phyloP scores from a whole-genome alignment of 1,140 invertebrate genomes.

The Anthonomus grandis region DNA sequence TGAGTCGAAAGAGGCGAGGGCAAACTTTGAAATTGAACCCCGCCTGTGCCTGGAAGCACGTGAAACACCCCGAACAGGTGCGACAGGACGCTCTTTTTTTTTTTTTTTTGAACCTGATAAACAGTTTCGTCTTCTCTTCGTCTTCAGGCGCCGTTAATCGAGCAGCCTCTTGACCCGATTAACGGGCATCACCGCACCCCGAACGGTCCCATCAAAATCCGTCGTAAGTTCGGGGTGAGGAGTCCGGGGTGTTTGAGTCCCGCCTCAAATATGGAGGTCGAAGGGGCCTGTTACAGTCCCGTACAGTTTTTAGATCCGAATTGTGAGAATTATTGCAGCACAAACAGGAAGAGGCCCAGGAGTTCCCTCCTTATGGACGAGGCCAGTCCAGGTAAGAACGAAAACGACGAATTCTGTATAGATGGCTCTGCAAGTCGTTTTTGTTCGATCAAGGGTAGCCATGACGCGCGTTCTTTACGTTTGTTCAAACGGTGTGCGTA shows the following conservation, averaged over 20 bases:
- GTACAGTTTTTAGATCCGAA: constrained; percentile 41
- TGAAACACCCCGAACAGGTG: constrained; percentile 2
- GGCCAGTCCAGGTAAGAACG: constrained; percentile 51
- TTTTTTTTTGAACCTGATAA: no score
- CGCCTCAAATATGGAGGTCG: constrained; percentile 1
- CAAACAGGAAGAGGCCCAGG: constrained; percentile 49
- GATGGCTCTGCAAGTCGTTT: no score
- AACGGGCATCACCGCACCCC: not conserved
- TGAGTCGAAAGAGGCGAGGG: constrained; percentile 63
- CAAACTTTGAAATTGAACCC: constrained; percentile 48
- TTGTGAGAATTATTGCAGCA: constrained; percentile 26
- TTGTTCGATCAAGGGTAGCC: no score
- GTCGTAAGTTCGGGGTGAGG: not conserved
- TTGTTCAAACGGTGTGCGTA: no score
- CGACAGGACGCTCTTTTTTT: no score
- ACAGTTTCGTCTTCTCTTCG: not conserved
- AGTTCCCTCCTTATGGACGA: constrained; percentile 46
- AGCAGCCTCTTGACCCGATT: not conserved
- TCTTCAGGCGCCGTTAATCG: not conserved
- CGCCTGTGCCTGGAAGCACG: not conserved
- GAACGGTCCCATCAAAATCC: not conserved
- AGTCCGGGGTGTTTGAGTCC: constrained; percentile 6
- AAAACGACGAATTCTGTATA: no score
- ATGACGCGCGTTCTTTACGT: constrained; percentile 7
- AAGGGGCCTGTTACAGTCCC: constrained; percentile 10